Base-by-base conservation (phyloP, 2,113 vertebrate species). In the Calypte anna region DNA sequence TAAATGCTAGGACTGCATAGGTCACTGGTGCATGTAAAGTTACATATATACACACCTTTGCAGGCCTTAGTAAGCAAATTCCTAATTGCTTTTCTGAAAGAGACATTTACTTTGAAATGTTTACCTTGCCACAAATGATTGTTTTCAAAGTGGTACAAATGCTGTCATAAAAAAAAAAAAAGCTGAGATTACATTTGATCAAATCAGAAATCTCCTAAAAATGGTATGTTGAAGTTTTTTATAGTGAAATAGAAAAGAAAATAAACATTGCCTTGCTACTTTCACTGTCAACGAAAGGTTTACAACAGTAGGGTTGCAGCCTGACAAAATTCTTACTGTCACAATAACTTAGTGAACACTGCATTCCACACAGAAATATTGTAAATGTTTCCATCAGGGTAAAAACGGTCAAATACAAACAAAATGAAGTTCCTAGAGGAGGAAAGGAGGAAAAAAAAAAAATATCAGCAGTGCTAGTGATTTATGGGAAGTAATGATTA, bases 401-500 rank as follows among this genome's bases (percentile, higher is more conserved):
- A 94, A 94, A 96, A 90, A 90, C 4, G 5, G 82, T 91, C 61
- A 90, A 77, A 97, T 70, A 86, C 46, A 90, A 81, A 89, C 82
- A 82, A 86, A 54, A 96, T 88, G 40, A 95, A 93, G 82, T 81
- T 80, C 84, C 70, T 92, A 80, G 73, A 97, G 94, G 86, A 94
- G 86, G 54, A 85, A 51, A 74, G 59, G 62, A 94, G 70, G 88
- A 82, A 86, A 46, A 94, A 64, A 94, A 64, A 88, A 96, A 76
- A 94, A 90, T 94, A 95, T 84, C 83, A 82, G 57, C 91, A 91
- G 67, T 91, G 86, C 76, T 57, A 83, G 86, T 87, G 94, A 95
- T 92, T 95, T 96, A 94, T 92, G 82, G 93, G 96, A 95, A 91
- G 85, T 86, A 93, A 93, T 91, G 82, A 96, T 94, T 91, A 95